A percentile compares a stretch with the other conserved stretches of the same genome.
Conservation (phyloP, 2,113 vertebrate genomes). For the Archocentrus centrarchus region DNA sequence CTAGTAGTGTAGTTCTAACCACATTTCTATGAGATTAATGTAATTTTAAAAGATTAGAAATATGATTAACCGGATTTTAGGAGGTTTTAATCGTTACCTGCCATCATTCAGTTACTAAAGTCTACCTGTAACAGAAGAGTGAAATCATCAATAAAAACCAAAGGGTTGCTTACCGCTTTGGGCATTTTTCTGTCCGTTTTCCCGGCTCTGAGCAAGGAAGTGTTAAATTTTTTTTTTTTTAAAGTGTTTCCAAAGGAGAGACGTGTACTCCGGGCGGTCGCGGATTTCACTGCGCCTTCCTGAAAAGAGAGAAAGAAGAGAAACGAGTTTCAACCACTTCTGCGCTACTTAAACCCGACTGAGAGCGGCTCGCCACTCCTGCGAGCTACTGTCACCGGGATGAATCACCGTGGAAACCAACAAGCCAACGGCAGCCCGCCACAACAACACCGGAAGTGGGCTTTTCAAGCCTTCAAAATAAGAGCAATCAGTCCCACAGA, state of each 20-base stretch:
- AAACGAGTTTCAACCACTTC: constrained; percentile 75
- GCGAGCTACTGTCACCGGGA: constrained; percentile 43
- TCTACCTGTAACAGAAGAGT: neutral
- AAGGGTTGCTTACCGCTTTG: constrained; percentile 83
- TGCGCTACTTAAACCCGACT: constrained; percentile 61
- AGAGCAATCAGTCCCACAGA: constrained; percentile 4
- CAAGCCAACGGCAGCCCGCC: neutral
- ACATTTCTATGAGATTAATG: neutral
- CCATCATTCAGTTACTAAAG: neutral
- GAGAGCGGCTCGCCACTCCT: constrained; percentile 53
- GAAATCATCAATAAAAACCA: constrained; percentile 24
- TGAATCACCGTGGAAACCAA: constrained; percentile 63
- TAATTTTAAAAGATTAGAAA: neutral
- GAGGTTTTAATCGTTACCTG: neutral
- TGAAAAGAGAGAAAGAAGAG: constrained; percentile 70
- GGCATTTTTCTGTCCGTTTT: constrained; percentile 83
- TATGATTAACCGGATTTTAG: neutral
- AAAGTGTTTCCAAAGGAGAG: constrained; percentile 22
- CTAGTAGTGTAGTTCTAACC: neutral
- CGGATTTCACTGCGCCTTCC: constrained; percentile 35
- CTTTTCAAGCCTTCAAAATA: constrained; percentile 49
- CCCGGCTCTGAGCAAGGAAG: constrained; percentile 33
- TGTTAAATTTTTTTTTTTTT: neutral
- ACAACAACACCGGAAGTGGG: neutral
- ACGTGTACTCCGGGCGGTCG: constrained; percentile 15